These are phyloP conservation scores for Xiphophorus hellerii DNA, from an alignment of 2,113 vertebrate genomes.

Conservation along the genomic window DNA sequence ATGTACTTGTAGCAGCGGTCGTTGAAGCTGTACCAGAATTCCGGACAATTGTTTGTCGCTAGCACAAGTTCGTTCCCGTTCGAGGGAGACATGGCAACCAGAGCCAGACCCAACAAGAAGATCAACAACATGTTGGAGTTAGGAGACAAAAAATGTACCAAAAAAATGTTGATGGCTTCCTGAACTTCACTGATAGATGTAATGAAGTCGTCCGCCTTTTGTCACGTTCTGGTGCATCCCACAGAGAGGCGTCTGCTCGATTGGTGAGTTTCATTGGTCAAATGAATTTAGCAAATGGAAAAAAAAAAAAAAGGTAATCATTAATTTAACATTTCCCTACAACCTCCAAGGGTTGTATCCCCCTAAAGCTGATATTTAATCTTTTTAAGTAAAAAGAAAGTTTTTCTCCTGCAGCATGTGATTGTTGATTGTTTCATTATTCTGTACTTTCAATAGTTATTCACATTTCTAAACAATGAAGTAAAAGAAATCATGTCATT, in stretches of 20 bases:
- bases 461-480: no score
- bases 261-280: background rate
- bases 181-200: background rate
- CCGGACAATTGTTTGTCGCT: slow-evolving; percentile 13
- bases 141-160: background rate
- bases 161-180: background rate
- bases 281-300: background rate
- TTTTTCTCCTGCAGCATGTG: no score
- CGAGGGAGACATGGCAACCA: slow-evolving; percentile 21
- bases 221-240: background rate
- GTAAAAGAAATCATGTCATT: no score
- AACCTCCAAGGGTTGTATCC: background rate
- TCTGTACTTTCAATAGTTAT: no score
- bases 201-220: background rate
- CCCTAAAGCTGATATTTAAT: background rate
- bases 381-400: background rate
- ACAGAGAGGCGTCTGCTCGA: background rate
- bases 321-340: background rate
- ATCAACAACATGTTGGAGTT: background rate
- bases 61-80: background rate
- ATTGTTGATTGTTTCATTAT: no score
- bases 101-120: slow-evolving; percentile 13
- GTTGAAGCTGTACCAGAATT: slow-evolving; percentile 36
- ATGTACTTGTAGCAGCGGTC: slow-evolving; percentile 36
- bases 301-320: background rate